These are phyloP conservation scores for Tupiocoris notatus DNA, from an alignment of 2,888 invertebrate genomes.

Conservation along the genomic window DNA sequence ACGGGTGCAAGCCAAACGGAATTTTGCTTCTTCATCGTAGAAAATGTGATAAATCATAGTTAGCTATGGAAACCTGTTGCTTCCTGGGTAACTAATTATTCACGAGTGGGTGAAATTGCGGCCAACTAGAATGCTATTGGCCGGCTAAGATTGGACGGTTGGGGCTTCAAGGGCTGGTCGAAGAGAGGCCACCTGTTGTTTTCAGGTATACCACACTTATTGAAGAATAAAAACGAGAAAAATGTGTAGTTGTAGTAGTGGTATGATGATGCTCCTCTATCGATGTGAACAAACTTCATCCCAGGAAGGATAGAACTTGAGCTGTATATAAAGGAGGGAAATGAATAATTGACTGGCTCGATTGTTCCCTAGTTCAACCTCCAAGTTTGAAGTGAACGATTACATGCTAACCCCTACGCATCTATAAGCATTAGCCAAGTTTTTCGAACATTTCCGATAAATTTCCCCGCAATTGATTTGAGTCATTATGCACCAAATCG, in stretches of 20 bases:
- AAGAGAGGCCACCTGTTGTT: background rate
- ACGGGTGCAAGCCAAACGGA: too few relatives aligned
- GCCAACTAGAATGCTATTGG: background rate
- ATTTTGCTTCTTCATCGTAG: too few relatives aligned
- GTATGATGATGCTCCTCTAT: background rate
- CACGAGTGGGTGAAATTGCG: background rate
- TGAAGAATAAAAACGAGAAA: background rate
- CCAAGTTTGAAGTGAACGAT: too few relatives aligned
- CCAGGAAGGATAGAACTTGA: background rate
- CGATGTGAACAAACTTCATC: background rate
- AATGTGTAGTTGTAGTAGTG: background rate
- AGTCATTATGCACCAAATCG: too few relatives aligned
- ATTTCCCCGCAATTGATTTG: too few relatives aligned
- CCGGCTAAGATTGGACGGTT: background rate
- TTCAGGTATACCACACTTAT: background rate
- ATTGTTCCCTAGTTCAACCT: too few relatives aligned
- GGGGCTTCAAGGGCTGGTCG: background rate
- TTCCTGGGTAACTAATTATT: background rate
- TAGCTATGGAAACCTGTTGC: background rate
- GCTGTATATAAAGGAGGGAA: background rate
- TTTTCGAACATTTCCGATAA: too few relatives aligned
- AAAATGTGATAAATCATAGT: background rate
- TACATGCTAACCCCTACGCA: too few relatives aligned
- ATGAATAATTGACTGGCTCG: background rate
- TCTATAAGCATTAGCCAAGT: too few relatives aligned